Evolutionary conservation across 2,888 invertebrate genomes (phyloP), one percentile per base, ranked within the genome.

Genomic region (Bembecia ichneumoniformis): DNA sequence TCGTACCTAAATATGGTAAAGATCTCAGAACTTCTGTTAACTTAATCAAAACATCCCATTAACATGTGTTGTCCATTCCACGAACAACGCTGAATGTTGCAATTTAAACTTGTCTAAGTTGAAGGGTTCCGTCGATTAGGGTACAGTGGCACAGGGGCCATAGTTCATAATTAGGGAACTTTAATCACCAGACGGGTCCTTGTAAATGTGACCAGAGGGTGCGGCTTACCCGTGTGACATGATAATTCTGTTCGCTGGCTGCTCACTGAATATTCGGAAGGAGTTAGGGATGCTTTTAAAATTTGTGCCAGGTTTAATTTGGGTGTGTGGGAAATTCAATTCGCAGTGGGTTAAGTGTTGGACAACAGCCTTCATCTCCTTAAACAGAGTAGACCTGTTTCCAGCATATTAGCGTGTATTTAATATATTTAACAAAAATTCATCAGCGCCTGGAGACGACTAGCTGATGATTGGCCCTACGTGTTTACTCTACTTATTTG

Each of bases 21-120:
- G 16, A 47, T 9, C 20, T 47, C 15, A 16, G 47, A 11, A 13
- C 14, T 47, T 35, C 34, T 35, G 15, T 13, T 34, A 50, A 50
- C 47, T 50, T 47, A 50, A 50, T 50, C 50, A 50, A 47, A 50
- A 47, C 47, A 50, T 15, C 47, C 47, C 47, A 50, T 50, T 50
- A 51, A 51, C 16, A 50, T 35, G 10, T 44, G 16, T 45, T 47
- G 48, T 52, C 47, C 49, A 50, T 53, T 54, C 36, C 47, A 20
- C 14, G 34, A 35, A 52, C 49, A 49, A 43, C 49, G 47, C 16
- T 35, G 35, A 11, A 28, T 9, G 35, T 16, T 45, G 51, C 51
- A 53, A 53, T 53, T 53, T 53, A 55, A 55, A 44, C 55, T 53
- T 44, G 44, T 40, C 46, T 43, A 46, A 47, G 49, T 46, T 49